Base-by-base conservation (phyloP, 1,140 invertebrate genomes). In the Dufourea novaeangliae region DNA sequence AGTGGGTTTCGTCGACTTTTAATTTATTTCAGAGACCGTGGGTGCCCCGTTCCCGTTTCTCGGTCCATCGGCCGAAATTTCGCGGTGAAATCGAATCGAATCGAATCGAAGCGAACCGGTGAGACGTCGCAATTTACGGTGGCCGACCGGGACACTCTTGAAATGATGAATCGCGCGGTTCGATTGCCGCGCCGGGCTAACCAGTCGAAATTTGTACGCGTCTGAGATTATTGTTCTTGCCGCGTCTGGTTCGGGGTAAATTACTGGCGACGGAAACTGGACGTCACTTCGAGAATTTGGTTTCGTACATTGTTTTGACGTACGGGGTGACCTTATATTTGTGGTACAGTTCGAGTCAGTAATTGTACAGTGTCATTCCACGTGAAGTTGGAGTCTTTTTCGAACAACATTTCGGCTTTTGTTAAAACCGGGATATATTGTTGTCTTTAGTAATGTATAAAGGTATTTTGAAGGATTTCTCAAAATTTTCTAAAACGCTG, bases 1-100 rank as follows among this genome's bases (percentile, higher is more conserved):
- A 11, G 25, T 29, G 64, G 46, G 46, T 56, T 76, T 63, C 78
- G 32, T 68, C 41, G 56, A 73, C 54, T 78, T 83, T 83, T 83
- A 73, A 83, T 83, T 82, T 82, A 83, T 83, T 54, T 69, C 54
- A 29, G 32, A 29, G 32, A 44, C 64, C 50, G 41, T 50, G 46
- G 12, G n/a, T 2, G 22, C 37, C 54, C 20, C 41, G 22, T 71
- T 61, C 68, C 41, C 44, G 34, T 76, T 68, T 46, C 52, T 76
- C 52, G 11, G 27, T 64, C 41, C 39, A 22, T 57, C 59, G 25
- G 22, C 39, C 73, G 22, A 64, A 68, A 78, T 78, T 62, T 62
- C 75, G 63, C 34, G 68, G 61, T 66, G 69, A 56, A 83, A 82
- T 72, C 68, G 41, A 41, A 54, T 71, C 68, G 41, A 52, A 41